phyloP scores from a whole-genome alignment of 53 echinoderm and acorn worm species.

The Astropecten irregularis region DNA sequence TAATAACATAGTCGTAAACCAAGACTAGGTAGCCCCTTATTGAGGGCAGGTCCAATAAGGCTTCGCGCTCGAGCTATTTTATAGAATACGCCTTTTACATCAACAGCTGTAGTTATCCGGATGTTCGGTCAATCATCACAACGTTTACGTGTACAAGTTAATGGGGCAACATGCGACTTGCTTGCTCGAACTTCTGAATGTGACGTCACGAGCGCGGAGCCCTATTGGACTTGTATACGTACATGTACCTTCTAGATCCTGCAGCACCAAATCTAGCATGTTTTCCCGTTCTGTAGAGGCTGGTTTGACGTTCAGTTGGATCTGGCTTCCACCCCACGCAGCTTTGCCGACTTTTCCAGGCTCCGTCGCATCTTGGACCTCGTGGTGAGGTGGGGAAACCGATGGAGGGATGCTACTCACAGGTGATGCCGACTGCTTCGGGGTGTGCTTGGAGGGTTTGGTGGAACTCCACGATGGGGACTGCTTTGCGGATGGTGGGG shows the following conservation, averaged over 20 bases:
- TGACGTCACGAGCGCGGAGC: too few relatives aligned
- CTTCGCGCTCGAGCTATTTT: too few relatives aligned
- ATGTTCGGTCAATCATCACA: too few relatives aligned
- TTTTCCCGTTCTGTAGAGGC: conserved; percentile 28
- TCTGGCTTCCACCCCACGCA: neutral
- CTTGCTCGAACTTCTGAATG: too few relatives aligned
- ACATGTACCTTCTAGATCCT: conserved; percentile 95
- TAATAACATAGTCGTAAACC: too few relatives aligned
- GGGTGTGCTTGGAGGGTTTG: conserved; percentile 20
- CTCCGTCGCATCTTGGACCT: neutral
- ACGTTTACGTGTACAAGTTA: too few relatives aligned
- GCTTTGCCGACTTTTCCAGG: neutral
- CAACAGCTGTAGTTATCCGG: too few relatives aligned
- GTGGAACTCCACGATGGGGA: neutral
- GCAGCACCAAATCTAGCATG: conserved; percentile 78
- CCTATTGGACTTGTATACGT: too few relatives aligned
- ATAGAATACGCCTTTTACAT: too few relatives aligned
- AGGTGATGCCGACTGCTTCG: conserved; percentile 55
- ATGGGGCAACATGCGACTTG: too few relatives aligned
- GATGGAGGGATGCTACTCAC: conserved; percentile 21
- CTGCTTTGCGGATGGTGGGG: neutral
- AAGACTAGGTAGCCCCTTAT: too few relatives aligned
- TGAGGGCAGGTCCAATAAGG: too few relatives aligned
- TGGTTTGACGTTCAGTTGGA: conserved; percentile 62
- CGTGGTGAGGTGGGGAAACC: conserved; percentile 18